Evolutionary conservation across 2,888 invertebrate species (phyloP).

Genomic region (Ptychoptera albimana): DNA sequence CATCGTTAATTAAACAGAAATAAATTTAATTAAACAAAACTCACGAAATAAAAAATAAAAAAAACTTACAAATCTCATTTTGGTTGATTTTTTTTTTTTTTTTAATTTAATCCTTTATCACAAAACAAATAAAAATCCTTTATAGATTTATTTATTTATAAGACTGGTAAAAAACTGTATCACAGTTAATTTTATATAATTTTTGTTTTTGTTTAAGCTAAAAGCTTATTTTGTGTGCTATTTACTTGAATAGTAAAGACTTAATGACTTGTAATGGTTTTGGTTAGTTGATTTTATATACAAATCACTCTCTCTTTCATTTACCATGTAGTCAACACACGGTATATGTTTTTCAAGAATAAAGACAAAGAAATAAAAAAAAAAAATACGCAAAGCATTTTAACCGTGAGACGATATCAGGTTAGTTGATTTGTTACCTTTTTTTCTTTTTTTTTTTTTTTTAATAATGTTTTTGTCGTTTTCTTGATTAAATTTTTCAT

Average conservation of each 20-base stretch:
- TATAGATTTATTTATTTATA: background rate
- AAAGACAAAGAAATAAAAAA: too few relatives aligned
- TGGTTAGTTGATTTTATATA: slow-evolving; percentile 25
- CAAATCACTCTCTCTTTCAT: slow-evolving; percentile 9
- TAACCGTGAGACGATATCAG: slow-evolving; percentile 3
- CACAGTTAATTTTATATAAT: background rate
- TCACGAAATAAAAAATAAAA: background rate
- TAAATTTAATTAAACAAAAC: too few relatives aligned
- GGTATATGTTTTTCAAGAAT: too few relatives aligned
- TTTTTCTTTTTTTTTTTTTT: too few relatives aligned
- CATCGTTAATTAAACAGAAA: too few relatives aligned
- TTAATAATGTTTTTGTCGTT: too few relatives aligned
- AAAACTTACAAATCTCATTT: slow-evolving; percentile 5
- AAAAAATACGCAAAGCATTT: background rate
- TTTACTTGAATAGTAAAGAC: slow-evolving; percentile 8
- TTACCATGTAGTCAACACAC: too few relatives aligned
- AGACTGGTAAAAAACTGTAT: background rate
- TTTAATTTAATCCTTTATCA: background rate
- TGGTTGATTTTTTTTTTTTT: background rate
- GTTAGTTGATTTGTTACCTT: too few relatives aligned
- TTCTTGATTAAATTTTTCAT: too few relatives aligned
- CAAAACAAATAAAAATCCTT: background rate
- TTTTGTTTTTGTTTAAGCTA: background rate
- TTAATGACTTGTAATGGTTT: slow-evolving; percentile 24
- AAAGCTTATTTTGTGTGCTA: background rate